These are phyloP conservation scores for Ornithoptera alexandrae DNA, from an alignment of 2,888 invertebrate genomes.

Conservation along the genomic window DNA sequence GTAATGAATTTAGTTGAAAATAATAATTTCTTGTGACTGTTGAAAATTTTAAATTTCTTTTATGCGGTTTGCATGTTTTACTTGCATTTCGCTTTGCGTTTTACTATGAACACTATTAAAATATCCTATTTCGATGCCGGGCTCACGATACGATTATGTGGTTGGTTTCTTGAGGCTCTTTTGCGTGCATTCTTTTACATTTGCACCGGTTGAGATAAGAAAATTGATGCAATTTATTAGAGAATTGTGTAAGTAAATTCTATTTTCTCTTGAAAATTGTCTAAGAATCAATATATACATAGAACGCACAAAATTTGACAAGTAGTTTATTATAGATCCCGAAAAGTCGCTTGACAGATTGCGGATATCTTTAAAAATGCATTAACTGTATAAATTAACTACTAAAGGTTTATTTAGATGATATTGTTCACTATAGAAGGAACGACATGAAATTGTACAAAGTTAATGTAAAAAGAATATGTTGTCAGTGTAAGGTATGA, in stretches of 20 bases:
- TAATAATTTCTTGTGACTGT: not conserved
- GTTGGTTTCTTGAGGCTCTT: constrained; percentile 21
- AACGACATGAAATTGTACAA: not conserved
- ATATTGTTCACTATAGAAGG: not conserved
- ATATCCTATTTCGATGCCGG: constrained; percentile 25
- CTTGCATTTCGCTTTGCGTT: constrained; percentile 4
- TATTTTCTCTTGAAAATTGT: constrained; percentile 10
- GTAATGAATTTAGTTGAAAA: too few species aligned
- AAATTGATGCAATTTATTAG: constrained; percentile 27
- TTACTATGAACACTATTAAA: constrained; percentile 17
- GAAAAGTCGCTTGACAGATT: too few species aligned
- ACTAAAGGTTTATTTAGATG: not conserved
- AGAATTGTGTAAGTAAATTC: constrained; percentile 1
- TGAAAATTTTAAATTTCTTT: constrained; percentile 11
- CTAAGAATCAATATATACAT: not conserved
- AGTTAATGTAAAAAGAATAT: not conserved
- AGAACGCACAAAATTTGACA: too few species aligned
- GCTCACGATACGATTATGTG: constrained; percentile 24
- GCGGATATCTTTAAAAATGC: too few species aligned
- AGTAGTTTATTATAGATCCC: too few species aligned
- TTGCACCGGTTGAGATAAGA: constrained; percentile 18
- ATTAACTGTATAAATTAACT: not conserved
- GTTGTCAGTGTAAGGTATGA: not conserved
- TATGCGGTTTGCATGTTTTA: constrained; percentile 8
- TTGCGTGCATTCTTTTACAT: constrained; percentile 27